Base-by-base conservation (phyloP, 1,140 invertebrate species). In the Hirudo medicinalis region DNA sequence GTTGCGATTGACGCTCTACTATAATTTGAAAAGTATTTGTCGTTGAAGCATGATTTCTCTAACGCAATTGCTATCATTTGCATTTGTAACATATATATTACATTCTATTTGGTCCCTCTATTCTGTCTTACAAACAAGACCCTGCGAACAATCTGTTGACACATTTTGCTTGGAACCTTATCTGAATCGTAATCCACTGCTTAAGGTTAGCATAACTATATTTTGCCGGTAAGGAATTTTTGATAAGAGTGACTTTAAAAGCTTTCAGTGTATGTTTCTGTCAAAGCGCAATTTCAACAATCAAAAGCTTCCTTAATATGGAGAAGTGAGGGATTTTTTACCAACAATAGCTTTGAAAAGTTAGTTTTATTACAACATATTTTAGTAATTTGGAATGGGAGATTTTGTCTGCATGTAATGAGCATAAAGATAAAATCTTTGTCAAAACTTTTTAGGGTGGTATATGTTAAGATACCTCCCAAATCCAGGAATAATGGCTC, bases 401-500 rank as follows among this genome's bases (percentile, higher is more conserved):
- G 15, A 43, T 69, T 68, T 40, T 72, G 13, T n/a, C 29, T 54
- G 40, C 67, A 20, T 63, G 27, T 71, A 19, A 73, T 22, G 54
- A n/a, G 70, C 71, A 68, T 32, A 32, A 63, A 25, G 8, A 72
- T 40, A n/a, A 25, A 70, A 20, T 53, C 25, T 49, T 43, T 27
- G 22, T 22, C 36, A 36, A 40, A 20, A 60, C 27, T 67, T 72
- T 78, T 82, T 83, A 22, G 75, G 87, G 87, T 71, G 83, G 84
- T 77, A 76, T 89, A 55, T 82, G 81, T 74, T 74, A 74, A 74
- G 25, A 72, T 91, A 72, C 89, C 90, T 25, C 76, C 78, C 0
- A 87, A 86, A 79, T 90, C 89, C 0, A 82, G 87, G 15, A 85
- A 87, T 57, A 92, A 91, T 85, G 90, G 90, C 27, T 87, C 88